Evolutionary conservation across 1,140 invertebrate genomes (phyloP), one percentile per base, ranked within the genome.

Genomic region (Drosophila burlai): DNA sequence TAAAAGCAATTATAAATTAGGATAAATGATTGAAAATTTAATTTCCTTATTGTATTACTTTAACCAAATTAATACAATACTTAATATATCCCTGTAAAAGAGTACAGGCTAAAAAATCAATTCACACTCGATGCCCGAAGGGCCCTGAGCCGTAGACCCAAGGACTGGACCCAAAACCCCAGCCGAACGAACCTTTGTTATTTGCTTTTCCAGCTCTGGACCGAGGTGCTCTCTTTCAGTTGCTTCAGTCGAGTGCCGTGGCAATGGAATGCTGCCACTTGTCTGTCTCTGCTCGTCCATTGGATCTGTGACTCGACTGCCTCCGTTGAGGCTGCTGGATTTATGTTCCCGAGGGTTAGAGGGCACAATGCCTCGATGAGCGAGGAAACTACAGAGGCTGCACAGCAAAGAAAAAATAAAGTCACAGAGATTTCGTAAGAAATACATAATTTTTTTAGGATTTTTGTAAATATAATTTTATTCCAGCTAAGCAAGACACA

Each of bases 181-280:
- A 55, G 4, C 18, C 61, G 52, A 52, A 31, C 2, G 26, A 89
- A 76, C 84, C 72, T 84, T 89, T 83, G 72, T 77, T 91, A 83
- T 86, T 86, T 91, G 66, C 86, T 90, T 86, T 86, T 77, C 63
- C 61, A 67, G 55, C 60, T 69, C 31, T 67, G 76, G 60, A 58
- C 60, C 46, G 49, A 50, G 49, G 31, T 55, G 55, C 34, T 65
- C 40, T 65, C 21, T 36, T 58, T 46, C 62, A 40, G 45, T n/a
- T 52, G 68, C 73, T 62, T 57, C 69, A 52, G 63, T 84, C 60
- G 68, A 90, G 74, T 80, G 79, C 73, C 80, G 57, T 77, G 80
- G 80, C 83, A 83, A 71, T 86, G 90, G 90, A 90, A 91, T 91
- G 91, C 69, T 61, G 69, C 90, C 90, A 91, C 90, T 91, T 91